A percentile compares a stretch with the other conserved stretches of the same genome.
These are phyloP conservation scores for Benthosema pterotum DNA, from an alignment of 2,797 vertebrate genomes.

Conservation along the genomic window DNA sequence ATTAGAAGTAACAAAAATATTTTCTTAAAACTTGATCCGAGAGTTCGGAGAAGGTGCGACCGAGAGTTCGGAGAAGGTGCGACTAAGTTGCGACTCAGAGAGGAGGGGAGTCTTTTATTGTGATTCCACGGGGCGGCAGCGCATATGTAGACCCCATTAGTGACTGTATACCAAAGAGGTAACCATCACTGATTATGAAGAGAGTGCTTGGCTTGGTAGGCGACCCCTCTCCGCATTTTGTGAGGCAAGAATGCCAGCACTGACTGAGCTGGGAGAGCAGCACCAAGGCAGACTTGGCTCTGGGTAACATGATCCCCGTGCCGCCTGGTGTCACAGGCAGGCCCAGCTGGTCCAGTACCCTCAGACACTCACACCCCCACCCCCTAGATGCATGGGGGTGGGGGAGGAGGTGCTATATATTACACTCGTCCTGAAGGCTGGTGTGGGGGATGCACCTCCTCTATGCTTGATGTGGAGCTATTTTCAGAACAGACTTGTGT, in stretches of 20 bases:
- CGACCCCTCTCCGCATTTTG: constrained; percentile 27
- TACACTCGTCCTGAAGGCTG: constrained; percentile 35
- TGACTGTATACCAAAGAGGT: constrained; percentile 22
- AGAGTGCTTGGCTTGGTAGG: constrained; percentile 16
- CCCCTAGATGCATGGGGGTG: constrained; percentile 44
- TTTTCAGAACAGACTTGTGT: constrained; percentile 71
- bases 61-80: too few species aligned
- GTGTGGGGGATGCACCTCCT: constrained; percentile 23
- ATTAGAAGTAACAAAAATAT: too few species aligned
- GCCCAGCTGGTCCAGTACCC: constrained; percentile 56
- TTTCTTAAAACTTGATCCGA: too few species aligned
- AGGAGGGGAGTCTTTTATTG: not conserved
- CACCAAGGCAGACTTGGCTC: constrained; percentile 39
- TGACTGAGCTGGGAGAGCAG: constrained; percentile 46
- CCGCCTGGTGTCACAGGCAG: constrained; percentile 31
- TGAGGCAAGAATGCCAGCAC: constrained; percentile 51
- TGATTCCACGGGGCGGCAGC: not conserved
- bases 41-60: too few species aligned
- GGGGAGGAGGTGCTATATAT: constrained; percentile 14
- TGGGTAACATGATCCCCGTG: constrained; percentile 58
- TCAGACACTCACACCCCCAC: constrained; percentile 51
- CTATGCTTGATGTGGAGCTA: constrained; percentile 58
- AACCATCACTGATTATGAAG: not conserved
- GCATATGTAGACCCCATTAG: constrained; percentile 22
- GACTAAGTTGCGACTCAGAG: too few species aligned